Evolutionary conservation across 1,140 invertebrate species (phyloP).

Genomic region (Drosophila neocordata): DNA sequence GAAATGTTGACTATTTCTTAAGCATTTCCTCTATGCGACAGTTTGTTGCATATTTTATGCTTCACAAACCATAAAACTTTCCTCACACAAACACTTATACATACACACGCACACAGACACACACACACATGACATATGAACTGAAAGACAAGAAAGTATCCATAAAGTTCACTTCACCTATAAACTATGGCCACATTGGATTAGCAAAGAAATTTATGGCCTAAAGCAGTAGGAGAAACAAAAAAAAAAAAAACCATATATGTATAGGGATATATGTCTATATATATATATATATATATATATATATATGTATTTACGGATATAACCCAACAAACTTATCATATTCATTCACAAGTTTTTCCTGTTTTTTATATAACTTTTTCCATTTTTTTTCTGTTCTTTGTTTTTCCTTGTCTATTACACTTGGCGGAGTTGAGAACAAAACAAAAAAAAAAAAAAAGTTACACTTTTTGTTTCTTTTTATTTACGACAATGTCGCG

Average conservation of each 20-base stretch:
- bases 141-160: conserved; percentile 53
- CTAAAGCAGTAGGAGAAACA: conserved; percentile 27
- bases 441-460: conserved; percentile 52
- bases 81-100: background rate
- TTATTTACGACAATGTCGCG: conserved; percentile 80
- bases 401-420: conserved; percentile 18
- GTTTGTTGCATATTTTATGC: conserved; percentile 76
- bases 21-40: conserved; percentile 37
- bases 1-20: conserved; percentile 1
- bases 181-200: conserved; percentile 68
- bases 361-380: conserved; percentile 4
- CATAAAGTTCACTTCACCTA: conserved; percentile 79
- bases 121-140: conserved; percentile 6
- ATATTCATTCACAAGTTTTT: conserved; percentile 74
- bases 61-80: conserved; percentile 72
- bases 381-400: background rate
- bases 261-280: background rate
- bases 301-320: background rate
- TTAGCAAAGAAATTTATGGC: conserved; percentile 73
- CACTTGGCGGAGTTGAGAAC: conserved; percentile 30
- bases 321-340: conserved; percentile 62
- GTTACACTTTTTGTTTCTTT: conserved; percentile 49
- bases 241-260: conserved; percentile 10
- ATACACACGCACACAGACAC: conserved; percentile 1
- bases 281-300: background rate